Percentiles rank a stretch among this genome's conserved stretches.
Evolutionary conservation across 37 sponge, comb jelly and placozoan genomes (phyloP).

Genomic region (Geodia barretti): DNA sequence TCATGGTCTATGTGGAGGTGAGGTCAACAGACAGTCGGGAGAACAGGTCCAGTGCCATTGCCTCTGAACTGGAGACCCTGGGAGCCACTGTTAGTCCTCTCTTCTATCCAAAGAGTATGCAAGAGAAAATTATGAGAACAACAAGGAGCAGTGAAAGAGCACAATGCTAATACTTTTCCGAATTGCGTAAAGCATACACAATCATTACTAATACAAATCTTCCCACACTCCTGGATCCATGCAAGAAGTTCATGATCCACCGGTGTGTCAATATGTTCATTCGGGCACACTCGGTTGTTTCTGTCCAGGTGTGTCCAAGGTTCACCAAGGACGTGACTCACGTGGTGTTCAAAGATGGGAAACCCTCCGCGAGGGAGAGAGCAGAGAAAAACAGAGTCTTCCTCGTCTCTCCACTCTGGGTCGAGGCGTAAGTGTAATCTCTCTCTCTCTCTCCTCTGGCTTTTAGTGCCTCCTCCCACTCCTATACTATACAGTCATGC

Average conservation of each 20-base stretch:
- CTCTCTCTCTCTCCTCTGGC: background rate
- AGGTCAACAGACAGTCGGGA: constrained; percentile 51
- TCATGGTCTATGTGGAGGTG: constrained; percentile 76
- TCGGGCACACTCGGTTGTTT: too few species aligned
- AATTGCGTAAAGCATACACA: too few species aligned
- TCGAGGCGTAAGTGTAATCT: constrained; percentile 63
- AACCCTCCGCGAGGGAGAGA: constrained; percentile 19
- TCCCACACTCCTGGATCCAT: too few species aligned
- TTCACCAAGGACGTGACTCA: constrained; percentile 76
- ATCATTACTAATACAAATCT: too few species aligned
- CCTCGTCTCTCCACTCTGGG: constrained; percentile 69
- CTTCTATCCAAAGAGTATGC: background rate
- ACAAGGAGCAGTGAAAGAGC: too few species aligned
- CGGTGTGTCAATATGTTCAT: too few species aligned
- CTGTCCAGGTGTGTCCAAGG: constrained; percentile 30
- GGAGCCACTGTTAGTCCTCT: constrained; percentile 60
- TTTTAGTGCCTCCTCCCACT: background rate
- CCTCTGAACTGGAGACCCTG: constrained; percentile 43
- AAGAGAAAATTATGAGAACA: too few species aligned
- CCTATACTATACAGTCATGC: too few species aligned
- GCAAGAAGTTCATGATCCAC: too few species aligned
- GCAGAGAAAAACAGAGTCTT: constrained; percentile 42
- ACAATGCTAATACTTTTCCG: too few species aligned
- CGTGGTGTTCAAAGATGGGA: constrained; percentile 71
- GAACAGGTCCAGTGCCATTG: constrained; percentile 48